Base-by-base conservation (phyloP, 2,113 vertebrate species). In the Numida meleagris region DNA sequence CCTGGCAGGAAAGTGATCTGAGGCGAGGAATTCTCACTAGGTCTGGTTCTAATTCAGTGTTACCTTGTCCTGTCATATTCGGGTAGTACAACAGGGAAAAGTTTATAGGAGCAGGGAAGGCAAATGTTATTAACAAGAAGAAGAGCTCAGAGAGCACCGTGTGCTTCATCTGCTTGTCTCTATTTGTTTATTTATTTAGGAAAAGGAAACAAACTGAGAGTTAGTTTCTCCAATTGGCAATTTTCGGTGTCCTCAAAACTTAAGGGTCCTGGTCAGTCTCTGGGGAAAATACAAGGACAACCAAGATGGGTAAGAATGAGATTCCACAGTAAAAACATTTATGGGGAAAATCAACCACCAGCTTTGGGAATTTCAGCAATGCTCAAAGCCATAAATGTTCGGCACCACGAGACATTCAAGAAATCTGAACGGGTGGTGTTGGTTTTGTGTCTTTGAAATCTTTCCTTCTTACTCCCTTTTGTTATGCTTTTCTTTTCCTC, bases 251-350 rank as follows among this genome's bases (percentile, higher is more conserved):
- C 36, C n/a, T 85, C 42, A 80, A 42, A 91, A 17, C 62, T 79
- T 61, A 82, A 84, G 50, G 45, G 19, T 2, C 42, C 9, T 67
- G 86, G 88, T 94, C 70, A 70, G 13, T 38, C 66, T 84, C 27
- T 25, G 33, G 38, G 43, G 16, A 38, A 89, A 82, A 87, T n/a
- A 7, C 33, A 38, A 34, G 29, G 34, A 63, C 89, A 45, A 91
- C 38, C 50, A 82, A 91, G 83, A 82, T 42, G 31, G n/a, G 36
- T 70, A 62, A 46, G 40, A 91, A 92, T 90, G 74, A 58, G 45
- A 87, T 87, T 93, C 71, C 92, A 70, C 50, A 85, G 45, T 92
- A 94, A 96, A 59, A 95, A 93, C 89, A 95, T 89, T 85, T 95
- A 75, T 73, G 91, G 63, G 43, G 62, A 85, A 87, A 92, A 89